A percentile compares a stretch with the other conserved stretches of the same genome.
Evolutionary conservation across 1,140 invertebrate genomes (phyloP).

Genomic region (Octopus bimaculoides): DNA sequence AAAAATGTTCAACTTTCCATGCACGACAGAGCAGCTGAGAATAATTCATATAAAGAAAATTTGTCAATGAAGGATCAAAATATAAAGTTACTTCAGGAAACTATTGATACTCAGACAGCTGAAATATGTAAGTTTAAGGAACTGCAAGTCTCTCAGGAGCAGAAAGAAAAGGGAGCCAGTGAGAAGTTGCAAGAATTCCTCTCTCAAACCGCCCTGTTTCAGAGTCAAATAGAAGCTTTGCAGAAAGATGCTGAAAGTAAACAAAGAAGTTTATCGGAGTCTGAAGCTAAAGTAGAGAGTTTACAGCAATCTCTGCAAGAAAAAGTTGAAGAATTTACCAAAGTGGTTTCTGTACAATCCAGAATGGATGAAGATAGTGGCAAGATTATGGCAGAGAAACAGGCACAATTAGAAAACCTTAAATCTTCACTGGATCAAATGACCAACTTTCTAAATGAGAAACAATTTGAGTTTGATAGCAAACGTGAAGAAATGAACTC

Average conservation of each 20-base stretch:
- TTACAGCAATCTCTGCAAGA: slow-evolving; percentile 2
- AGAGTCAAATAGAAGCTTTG: not conserved
- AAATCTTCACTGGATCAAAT: slow-evolving; percentile 26
- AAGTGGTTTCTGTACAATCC: not conserved
- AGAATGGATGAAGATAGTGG: not conserved
- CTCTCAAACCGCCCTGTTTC: not conserved
- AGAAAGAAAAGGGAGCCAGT: not conserved
- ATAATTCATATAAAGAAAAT: not conserved
- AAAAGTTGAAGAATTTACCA: slow-evolving; percentile 8
- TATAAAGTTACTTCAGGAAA: not conserved
- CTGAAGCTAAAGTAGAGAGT: not conserved
- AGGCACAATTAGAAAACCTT: slow-evolving; percentile 23
- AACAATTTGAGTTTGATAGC: slow-evolving; percentile 28
- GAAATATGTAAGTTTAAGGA: not conserved
- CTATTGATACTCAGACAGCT: not conserved
- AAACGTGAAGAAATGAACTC: not conserved
- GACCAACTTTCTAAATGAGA: slow-evolving; percentile 29
- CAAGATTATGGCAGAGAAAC: not conserved
- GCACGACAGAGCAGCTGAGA: not conserved
- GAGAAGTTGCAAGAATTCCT: not conserved
- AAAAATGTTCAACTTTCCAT: not conserved
- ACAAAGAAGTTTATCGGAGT: not conserved
- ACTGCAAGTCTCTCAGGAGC: not conserved
- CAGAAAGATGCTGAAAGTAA: not conserved
- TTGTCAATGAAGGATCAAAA: not conserved